A percentile compares a stretch with the other conserved stretches of the same genome.
Conservation (phyloP, 2,888 invertebrate genomes). For the Geotrupes spiniger region DNA sequence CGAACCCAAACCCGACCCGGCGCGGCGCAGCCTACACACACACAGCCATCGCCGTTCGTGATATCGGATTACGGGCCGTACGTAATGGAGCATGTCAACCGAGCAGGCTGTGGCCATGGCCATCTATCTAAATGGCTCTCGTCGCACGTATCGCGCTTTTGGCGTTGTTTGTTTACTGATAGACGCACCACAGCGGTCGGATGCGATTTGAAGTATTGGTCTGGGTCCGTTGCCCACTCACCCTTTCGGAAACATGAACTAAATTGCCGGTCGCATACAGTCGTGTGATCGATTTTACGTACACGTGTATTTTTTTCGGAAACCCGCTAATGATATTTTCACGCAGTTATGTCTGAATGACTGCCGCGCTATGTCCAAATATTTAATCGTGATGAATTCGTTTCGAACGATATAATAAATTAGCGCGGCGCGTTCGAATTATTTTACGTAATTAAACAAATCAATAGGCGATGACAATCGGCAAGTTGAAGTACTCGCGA, state of each 20-base stretch:
- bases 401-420: too few species aligned
- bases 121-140: slow-evolving; percentile 38
- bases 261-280: slow-evolving; percentile 16
- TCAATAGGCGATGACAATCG: too few species aligned
- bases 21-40: too few species aligned
- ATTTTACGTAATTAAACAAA: too few species aligned
- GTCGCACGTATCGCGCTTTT: slow-evolving; percentile 35
- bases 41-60: slow-evolving; percentile 22
- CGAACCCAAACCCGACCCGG: neutral
- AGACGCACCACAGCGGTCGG: slow-evolving; percentile 29
- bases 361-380: too few species aligned
- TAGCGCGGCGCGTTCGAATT: too few species aligned
- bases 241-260: slow-evolving; percentile 20
- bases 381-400: too few species aligned
- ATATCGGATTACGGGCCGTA: slow-evolving; percentile 38
- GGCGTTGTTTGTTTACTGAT: slow-evolving; percentile 33
- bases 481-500: too few species aligned
- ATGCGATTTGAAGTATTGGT: slow-evolving; percentile 29
- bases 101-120: slow-evolving; percentile 31
- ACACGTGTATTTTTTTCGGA: slow-evolving; percentile 2
- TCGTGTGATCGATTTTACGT: slow-evolving; percentile 14
- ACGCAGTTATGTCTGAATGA: neutral
- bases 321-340: slow-evolving; percentile 1
- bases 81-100: slow-evolving; percentile 39
- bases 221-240: slow-evolving; percentile 12